phyloP scores from a whole-genome alignment of 2,888 invertebrate genomes.

The Geotrupes spiniger region DNA sequence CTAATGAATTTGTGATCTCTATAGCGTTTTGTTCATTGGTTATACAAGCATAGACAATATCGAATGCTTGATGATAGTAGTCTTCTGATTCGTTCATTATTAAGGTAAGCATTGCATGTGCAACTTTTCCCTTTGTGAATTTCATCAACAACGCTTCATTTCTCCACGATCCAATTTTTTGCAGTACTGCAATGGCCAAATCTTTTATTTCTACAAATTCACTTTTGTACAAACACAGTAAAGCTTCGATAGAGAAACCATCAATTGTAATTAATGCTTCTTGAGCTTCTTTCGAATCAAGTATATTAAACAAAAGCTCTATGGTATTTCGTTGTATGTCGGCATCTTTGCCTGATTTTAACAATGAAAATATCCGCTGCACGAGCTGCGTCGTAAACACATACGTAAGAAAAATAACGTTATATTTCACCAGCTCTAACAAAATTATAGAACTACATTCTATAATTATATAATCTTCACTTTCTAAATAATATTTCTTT shows the following conservation, averaged over 20 bases:
- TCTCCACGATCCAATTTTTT: constrained; percentile 1
- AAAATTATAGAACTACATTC: constrained; percentile 1
- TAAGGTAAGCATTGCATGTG: constrained; percentile 3
- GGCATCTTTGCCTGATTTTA: constrained; percentile 2
- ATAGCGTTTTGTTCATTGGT: background rate
- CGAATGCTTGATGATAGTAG: background rate
- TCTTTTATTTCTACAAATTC: constrained; percentile 2
- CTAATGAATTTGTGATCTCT: background rate
- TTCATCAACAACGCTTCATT: background rate
- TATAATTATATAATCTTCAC: background rate
- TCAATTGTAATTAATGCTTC: background rate
- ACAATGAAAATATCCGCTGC: background rate
- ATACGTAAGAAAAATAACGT: background rate
- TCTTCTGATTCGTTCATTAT: background rate
- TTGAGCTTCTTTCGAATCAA: background rate
- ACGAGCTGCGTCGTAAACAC: background rate
- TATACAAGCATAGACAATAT: background rate
- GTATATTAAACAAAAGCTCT: background rate
- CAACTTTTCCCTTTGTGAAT: background rate
- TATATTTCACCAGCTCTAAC: background rate
- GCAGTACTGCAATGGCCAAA: constrained; percentile 1
- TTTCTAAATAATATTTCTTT: background rate
- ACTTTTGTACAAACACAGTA: constrained; percentile 4
- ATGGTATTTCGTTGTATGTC: constrained; percentile 4
- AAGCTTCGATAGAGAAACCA: background rate